Base-by-base conservation (phyloP, 2,888 invertebrate species). In the Helleia helle region DNA sequence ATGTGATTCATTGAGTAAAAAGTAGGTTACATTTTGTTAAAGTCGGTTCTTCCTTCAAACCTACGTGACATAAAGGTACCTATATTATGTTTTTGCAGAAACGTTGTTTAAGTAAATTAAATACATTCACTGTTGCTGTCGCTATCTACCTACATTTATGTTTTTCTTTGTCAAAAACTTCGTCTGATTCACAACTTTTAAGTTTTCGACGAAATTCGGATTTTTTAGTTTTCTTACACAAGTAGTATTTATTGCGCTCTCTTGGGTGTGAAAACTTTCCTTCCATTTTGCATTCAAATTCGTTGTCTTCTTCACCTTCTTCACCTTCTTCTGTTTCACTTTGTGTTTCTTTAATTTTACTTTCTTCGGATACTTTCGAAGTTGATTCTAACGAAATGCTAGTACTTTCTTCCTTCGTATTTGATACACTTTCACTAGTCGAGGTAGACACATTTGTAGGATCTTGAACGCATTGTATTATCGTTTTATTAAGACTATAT, bases 221-320 rank as follows among this genome's bases (percentile, higher is more conserved):
- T 44, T 61, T 69, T 8, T 57, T 58, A 22, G 51, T 62, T 52
- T 65, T 65, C 36, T 58, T 62, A 54, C 87, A 87, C 27, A 65
- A 54, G 42, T 80, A 86, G 59, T 86, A 87, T 52, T 71, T 71
- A 42, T 60, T 70, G 45, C 85, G 84, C 52, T 75, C 66, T 18
- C 62, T 57, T 31, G 69, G 60, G 43, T 77, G 61, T 2, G 72
- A 62, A 50, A 75, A 84, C 41, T 61, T 66, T 1, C 85, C 85
- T 48, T 59, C 62, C 43, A 69, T 50, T 11, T 52, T 47, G 52
- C 85, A 85, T 46, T 54, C 44, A 49, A 76, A 72, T 18, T 51
- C 40, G 31, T 50, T 41, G 13, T 46, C 41, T n/a, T 41, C 38
- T n/a, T n/a, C n/a, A n/a, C n/a, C n/a, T n/a, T n/a, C n/a, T n/a